These are phyloP conservation scores for Hylia prasina DNA, from an alignment of 2,113 vertebrate genomes.

Conservation along the genomic window DNA sequence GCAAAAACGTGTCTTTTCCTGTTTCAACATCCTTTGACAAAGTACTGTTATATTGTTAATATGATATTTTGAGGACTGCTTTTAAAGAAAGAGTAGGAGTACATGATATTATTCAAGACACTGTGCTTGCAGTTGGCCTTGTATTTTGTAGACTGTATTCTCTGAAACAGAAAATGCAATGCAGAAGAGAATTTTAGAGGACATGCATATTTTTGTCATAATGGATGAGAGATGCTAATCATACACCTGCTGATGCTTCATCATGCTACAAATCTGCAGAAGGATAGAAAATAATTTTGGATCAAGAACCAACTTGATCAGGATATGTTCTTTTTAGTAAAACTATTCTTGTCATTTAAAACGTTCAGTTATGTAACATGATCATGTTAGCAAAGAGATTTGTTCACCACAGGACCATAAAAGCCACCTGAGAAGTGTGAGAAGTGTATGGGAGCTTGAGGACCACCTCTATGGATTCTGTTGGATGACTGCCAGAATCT, in stretches of 20 bases:
- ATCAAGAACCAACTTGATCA: background rate
- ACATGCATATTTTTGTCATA: background rate
- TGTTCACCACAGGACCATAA: background rate
- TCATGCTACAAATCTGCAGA: background rate
- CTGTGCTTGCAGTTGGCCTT: background rate
- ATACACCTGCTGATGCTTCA: background rate
- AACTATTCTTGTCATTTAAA: background rate
- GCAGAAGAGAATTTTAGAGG: background rate
- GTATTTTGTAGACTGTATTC: background rate
- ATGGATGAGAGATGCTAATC: background rate
- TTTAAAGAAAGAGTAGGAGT: background rate
- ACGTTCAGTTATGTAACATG: background rate
- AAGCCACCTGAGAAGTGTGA: background rate
- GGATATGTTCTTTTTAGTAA: background rate
- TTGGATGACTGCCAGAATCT: background rate
- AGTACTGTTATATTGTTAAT: background rate
- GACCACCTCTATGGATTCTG: fast-evolving
- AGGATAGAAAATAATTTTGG: background rate
- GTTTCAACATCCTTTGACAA: background rate
- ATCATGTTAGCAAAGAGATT: background rate
- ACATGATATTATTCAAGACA: background rate
- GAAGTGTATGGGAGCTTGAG: background rate
- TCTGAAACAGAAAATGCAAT: background rate
- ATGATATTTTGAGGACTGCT: background rate
- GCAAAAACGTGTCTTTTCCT: background rate